Evolutionary conservation across 2,113 vertebrate genomes (phyloP).

Genomic region (Plecturocebus donacophilus): DNA sequence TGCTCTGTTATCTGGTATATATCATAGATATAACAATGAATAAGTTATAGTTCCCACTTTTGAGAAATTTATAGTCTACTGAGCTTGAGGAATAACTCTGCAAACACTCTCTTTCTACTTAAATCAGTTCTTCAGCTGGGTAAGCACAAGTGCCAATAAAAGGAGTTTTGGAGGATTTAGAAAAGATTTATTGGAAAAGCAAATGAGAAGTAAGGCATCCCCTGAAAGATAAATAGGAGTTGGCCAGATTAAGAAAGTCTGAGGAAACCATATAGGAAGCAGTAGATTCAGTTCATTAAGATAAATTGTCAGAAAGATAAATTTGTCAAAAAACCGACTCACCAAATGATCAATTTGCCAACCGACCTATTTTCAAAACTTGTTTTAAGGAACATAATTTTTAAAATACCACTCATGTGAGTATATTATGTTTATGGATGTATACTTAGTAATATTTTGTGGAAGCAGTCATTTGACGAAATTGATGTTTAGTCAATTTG

Average conservation of each 20-base stretch:
- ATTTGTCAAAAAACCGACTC: not conserved
- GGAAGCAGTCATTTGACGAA: not conserved
- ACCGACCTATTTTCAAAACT: not conserved
- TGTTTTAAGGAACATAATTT: not conserved
- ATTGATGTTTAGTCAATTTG: not conserved
- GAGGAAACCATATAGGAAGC: not conserved
- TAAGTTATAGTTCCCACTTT: not conserved
- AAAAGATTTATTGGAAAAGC: not conserved
- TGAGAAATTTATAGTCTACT: not conserved
- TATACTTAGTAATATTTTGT: not conserved
- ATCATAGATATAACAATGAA: not conserved
- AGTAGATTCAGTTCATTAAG: not conserved
- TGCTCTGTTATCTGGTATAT: not conserved
- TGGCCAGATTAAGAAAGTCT: not conserved
- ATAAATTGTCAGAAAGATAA: not conserved
- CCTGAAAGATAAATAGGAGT: not conserved
- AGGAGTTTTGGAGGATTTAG: not conserved
- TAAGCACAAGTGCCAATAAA: not conserved
- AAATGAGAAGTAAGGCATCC: not conserved
- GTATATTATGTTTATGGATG: not conserved
- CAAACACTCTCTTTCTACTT: not conserved
- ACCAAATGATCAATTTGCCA: not conserved
- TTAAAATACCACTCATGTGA: not conserved
- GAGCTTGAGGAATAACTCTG: not conserved
- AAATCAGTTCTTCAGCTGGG: not conserved